phyloP scores from a whole-genome alignment of 1,140 invertebrate species.

The Drosophila lini region DNA sequence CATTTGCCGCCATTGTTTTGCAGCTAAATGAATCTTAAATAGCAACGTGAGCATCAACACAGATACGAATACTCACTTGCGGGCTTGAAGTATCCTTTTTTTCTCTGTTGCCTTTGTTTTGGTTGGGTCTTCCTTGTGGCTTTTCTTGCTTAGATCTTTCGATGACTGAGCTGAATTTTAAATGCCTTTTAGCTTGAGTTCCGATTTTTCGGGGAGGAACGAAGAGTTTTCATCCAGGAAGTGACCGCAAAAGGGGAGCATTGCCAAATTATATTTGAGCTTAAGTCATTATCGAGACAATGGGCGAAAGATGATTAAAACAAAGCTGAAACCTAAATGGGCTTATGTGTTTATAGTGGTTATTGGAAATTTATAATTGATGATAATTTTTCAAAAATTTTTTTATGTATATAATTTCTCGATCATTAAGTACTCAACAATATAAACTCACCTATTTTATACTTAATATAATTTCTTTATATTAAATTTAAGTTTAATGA shows the following conservation, averaged over 20 bases:
- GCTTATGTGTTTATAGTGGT: background rate
- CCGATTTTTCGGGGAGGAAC: background rate
- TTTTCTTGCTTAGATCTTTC: constrained; percentile 38
- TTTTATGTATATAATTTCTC: no score
- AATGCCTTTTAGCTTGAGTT: constrained; percentile 29
- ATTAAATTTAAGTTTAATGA: background rate
- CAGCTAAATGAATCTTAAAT: constrained; percentile 62
- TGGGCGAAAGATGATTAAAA: constrained; percentile 22
- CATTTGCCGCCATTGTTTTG: constrained; percentile 40
- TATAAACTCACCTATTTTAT: background rate
- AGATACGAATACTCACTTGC: constrained; percentile 4
- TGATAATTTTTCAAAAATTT: background rate
- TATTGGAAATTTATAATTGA: background rate
- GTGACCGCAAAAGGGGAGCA: constrained; percentile 7
- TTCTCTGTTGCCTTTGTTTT: constrained; percentile 19
- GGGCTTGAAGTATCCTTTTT: constrained; percentile 36
- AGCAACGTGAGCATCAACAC: constrained; percentile 42
- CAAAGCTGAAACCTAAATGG: background rate
- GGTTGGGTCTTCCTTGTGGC: constrained; percentile 11
- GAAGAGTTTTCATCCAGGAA: constrained; percentile 15
- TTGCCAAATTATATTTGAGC: constrained; percentile 24
- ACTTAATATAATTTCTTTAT: background rate
- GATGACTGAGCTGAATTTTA: constrained; percentile 63
- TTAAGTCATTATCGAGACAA: constrained; percentile 42
- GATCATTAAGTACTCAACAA: background rate